These are phyloP conservation scores for Orientallactaga sibirica DNA, from an alignment of 2,797 vertebrate species.

Conservation along the genomic window DNA sequence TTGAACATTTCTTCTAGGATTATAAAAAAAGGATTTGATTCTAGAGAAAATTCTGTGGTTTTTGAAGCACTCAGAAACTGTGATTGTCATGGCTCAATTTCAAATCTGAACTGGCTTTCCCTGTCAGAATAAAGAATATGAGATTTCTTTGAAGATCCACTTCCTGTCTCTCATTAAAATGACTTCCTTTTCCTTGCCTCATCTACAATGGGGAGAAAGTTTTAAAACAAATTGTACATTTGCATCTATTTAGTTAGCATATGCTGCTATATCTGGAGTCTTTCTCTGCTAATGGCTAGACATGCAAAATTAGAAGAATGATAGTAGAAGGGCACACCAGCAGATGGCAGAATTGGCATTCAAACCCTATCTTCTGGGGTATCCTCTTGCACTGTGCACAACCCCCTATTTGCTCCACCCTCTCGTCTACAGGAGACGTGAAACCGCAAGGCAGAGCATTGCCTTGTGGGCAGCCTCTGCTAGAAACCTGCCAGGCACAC, in stretches of 20 bases:
- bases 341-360: background rate
- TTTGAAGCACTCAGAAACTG: constrained; percentile 23
- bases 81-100: background rate
- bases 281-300: background rate
- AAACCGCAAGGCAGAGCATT: background rate
- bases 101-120: background rate
- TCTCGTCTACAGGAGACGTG: background rate
- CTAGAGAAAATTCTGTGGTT: background rate
- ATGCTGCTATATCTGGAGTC: background rate
- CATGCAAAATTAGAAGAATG: background rate
- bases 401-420: background rate
- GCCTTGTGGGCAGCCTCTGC: background rate
- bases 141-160: background rate
- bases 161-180: constrained; percentile 26
- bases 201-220: background rate
- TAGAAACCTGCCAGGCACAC: background rate
- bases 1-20: background rate
- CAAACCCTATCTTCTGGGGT: background rate
- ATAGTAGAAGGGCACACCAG: background rate
- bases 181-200: background rate
- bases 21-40: background rate
- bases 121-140: background rate
- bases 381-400: background rate
- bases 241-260: background rate
- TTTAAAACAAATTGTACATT: background rate